Base-by-base conservation (phyloP, 2,113 vertebrate genomes). In the Poicephalus gulielmi region DNA sequence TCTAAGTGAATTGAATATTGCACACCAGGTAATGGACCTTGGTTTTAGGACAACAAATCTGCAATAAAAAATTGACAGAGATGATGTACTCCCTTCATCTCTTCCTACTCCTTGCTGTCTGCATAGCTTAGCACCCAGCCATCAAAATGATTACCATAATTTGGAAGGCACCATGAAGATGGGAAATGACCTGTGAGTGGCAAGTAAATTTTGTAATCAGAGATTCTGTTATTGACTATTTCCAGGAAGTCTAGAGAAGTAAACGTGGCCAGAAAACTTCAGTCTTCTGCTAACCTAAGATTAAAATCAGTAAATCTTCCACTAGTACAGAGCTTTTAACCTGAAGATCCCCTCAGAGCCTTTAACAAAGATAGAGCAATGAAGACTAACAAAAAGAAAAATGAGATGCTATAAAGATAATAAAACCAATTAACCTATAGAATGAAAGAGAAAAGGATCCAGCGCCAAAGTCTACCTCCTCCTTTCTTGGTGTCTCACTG, bases 161-260 rank as follows among this genome's bases (percentile, higher is more conserved):
- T 44, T 52, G 35, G 27, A 73, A 90, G 69, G 44, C 35, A 62
- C 16, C 7, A 35, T 62, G 24, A 92, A 66, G 22, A 83, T 3
- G 11, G 62, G 16, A 86, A 69, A 86, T 0, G 4, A 67, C 12
- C 33, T 25, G 9, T 35, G 59, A 78, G 43, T 3, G 0, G 0
- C 60, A 77, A 28, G 1, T 60, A 77, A 31, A 1, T 68, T 67
- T 39, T 83, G 20, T 39, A 52, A 83, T 30, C 10, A 49, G 62
- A 17, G 10, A 24, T 59, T 74, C 25, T 74, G 50, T 66, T 62
- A 47, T 16, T 39, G 76, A 18, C 20, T 24, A 63, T 52, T 69
- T 81, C 50, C 53, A 64, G 8, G 46, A 75, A 43, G 5, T 49
- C 41, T 66, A 60, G 14, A 80, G 47, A 84, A 68, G 44, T 13